Conservation (phyloP, 1,140 invertebrate genomes). For the Drosophila subobscura region DNA sequence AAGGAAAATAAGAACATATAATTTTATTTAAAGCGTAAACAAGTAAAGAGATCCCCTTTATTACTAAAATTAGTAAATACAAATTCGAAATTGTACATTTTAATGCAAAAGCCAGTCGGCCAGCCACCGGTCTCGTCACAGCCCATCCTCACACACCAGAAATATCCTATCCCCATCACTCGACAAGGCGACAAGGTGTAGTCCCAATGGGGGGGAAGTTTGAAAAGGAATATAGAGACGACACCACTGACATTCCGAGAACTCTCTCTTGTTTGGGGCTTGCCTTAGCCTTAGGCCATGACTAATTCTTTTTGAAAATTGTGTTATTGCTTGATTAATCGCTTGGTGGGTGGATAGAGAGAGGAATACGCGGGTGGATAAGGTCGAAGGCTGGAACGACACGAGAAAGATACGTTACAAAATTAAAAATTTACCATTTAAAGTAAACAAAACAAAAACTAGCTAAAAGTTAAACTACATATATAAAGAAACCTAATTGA, state of each 20-base stretch:
- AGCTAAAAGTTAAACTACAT: slow-evolving; percentile 83
- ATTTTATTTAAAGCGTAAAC: slow-evolving; percentile 64
- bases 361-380: not conserved
- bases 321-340: slow-evolving; percentile 2
- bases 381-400: slow-evolving; percentile 28
- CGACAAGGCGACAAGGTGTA: slow-evolving; percentile 32
- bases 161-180: not conserved
- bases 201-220: not conserved
- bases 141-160: not conserved
- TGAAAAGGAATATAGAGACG: slow-evolving; percentile 4
- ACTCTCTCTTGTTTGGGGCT: slow-evolving; percentile 5
- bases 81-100: slow-evolving; percentile 80
- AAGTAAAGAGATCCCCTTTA: slow-evolving; percentile 61
- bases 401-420: slow-evolving; percentile 65
- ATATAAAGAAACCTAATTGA: slow-evolving; percentile 81
- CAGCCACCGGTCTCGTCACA: slow-evolving; percentile 1
- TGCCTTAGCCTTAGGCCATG: slow-evolving; percentile 29
- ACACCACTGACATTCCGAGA: slow-evolving; percentile 12
- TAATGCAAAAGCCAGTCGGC: slow-evolving; percentile 54
- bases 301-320: slow-evolving; percentile 9
- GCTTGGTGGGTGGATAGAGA: slow-evolving; percentile 1
- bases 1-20: slow-evolving; percentile 71
- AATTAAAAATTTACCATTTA: slow-evolving; percentile 78
- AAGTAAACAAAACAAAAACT: slow-evolving; percentile 74
- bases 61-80: slow-evolving; percentile 80